Evolutionary conservation across 2,113 vertebrate species (phyloP).

Genomic region (Lagopus muta): DNA sequence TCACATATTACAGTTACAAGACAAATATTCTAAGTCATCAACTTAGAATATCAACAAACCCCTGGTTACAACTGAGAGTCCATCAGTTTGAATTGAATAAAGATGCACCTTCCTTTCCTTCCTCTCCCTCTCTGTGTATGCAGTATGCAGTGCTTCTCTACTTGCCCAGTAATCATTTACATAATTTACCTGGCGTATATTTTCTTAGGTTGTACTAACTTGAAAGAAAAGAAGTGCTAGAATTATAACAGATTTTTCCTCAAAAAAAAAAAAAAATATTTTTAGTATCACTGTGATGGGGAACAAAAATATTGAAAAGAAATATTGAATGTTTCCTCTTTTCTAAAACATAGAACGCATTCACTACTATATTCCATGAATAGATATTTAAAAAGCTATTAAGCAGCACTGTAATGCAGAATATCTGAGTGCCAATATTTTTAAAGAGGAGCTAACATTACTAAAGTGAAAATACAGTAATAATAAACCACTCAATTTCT

Average conservation of each 20-base stretch:
- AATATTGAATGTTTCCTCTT: neutral
- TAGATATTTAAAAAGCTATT: neutral
- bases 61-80: neutral
- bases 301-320: neutral
- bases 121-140: neutral
- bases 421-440: slow-evolving; percentile 15
- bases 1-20: neutral
- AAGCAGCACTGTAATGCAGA: neutral
- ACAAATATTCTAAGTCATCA: neutral
- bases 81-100: neutral
- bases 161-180: neutral
- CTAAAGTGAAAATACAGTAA: neutral
- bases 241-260: neutral
- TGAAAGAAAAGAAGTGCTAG: neutral
- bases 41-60: neutral
- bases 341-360: neutral
- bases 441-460: neutral
- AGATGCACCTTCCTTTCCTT: neutral
- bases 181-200: neutral
- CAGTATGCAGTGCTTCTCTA: neutral
- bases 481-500: slow-evolving; percentile 13
- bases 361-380: neutral
- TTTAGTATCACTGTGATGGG: neutral
- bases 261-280: neutral
- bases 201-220: neutral